Base-by-base conservation (phyloP, 2,113 vertebrate species). In the Suncus etruscus region DNA sequence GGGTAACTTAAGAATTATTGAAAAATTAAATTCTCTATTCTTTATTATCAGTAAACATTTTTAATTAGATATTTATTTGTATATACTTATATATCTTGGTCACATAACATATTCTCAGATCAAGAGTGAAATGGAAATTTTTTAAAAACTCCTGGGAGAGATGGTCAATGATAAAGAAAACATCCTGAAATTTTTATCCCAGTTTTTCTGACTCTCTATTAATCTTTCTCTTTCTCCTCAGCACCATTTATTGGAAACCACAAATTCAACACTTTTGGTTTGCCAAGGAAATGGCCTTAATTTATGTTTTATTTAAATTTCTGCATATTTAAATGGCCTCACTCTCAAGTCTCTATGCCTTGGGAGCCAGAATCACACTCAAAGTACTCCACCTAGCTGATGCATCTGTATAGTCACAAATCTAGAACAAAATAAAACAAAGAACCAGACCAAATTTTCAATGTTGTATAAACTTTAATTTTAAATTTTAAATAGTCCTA, bases 191-290 rank as follows among this genome's bases (percentile, higher is more conserved):
- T 80, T 70, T 61, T 24, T 78, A 68, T 77, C 25, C 58, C 16
- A 25, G 48, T 65, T 87, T 92, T 24, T 61, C 24, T 66, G 25
- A 25, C 61, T 51, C 47, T 32, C n/a, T 65, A 14, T 51, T 88
- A 66, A 39, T 58, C 31, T 68, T 94, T 83, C 48, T 87, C 63
- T 63, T 94, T 84, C 29, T 87, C 54, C 31, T 83, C 4, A 5
- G 4, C 45, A 48, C 25, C 68, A 65, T 79, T 31, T 54, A 22
- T 31, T 61, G 47, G 31, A 86, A 68, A 54, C 20, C 51, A 80
- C 45, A 68, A 45, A 61, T 66, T 31, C 27, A 84, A 16, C 32
- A 29, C 61, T 45, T 92, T 89, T 79, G 72, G 50, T 87, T 78
- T 90, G 8, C 54, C 70, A 73, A 86, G 75, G 88, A 88, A 90